Evolutionary conservation across 2,113 vertebrate genomes (phyloP).

Genomic region (Reinhardtius hippoglossoides): DNA sequence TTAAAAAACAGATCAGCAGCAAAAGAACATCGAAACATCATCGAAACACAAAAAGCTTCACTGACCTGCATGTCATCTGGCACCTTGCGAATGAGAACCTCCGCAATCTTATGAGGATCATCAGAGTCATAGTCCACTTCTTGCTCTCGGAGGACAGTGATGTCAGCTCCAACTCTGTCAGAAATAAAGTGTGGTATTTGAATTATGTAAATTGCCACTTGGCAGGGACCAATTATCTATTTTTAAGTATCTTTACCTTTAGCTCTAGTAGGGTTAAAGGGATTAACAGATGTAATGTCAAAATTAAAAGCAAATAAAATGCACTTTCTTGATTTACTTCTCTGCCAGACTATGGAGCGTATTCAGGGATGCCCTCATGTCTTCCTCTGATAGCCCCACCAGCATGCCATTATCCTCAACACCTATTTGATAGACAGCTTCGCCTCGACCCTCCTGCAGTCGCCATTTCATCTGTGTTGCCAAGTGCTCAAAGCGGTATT

Average conservation of each 20-base stretch:
- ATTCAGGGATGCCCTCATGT: constrained; percentile 94
- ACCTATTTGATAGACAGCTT: constrained; percentile 98
- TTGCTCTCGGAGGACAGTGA: constrained; percentile 91
- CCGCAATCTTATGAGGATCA: constrained; percentile 89
- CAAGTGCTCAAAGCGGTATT: constrained; percentile 97
- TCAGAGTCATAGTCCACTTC: constrained; percentile 94
- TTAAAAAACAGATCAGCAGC: neutral
- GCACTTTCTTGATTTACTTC: constrained; percentile 83
- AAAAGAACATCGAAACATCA: neutral
- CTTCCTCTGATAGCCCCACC: constrained; percentile 94
- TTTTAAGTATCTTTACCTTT: too few species aligned
- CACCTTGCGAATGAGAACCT: constrained; percentile 97
- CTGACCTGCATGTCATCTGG: constrained; percentile 98
- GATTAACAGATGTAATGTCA: neutral
- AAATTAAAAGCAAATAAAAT: too few species aligned
- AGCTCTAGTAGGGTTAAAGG: too few species aligned
- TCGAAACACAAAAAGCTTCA: neutral
- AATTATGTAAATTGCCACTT: neutral
- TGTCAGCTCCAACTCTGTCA: constrained; percentile 94
- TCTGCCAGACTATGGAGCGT: constrained; percentile 95
- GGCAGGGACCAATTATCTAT: neutral
- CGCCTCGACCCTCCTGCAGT: constrained; percentile 95
- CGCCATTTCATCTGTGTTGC: constrained; percentile 99
- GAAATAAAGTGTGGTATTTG: neutral
- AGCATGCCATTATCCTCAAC: constrained; percentile 98